Evolutionary conservation across 2,113 vertebrate species (phyloP), one percentile per base, ranked within the genome.

Genomic region (Melanerpes formicivorus): DNA sequence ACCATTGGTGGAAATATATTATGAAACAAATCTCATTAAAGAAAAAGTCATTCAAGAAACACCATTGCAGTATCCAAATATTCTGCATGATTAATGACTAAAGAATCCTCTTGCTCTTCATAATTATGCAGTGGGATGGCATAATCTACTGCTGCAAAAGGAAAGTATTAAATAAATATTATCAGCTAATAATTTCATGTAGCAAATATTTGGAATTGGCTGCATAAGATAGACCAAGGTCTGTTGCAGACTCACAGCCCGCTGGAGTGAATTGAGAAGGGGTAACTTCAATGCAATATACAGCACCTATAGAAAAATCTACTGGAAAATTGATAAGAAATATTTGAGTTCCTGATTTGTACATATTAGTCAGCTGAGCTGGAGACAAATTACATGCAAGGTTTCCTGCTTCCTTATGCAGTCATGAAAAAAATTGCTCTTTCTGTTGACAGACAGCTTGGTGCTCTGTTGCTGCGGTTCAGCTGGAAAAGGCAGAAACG

Each of bases 21-120:
- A 82, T 90, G 84, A 95, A 96, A 82, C 27, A 89, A 87, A 81
- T 82, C n/a, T 84, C 32, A 81, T 87, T 93, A 83, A 76, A 88
- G 54, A 82, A 56, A 80, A 62, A 74, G 63, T 70, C 27, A 50
- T 84, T 88, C 27, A 34, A 58, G 48, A 48, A 84, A 42, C 26
- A 18, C 23, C 73, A 40, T 63, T 65, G 55, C 40, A 42, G 40
- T 56, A 58, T 48, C 55, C 54, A 80, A 54, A 58, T 44, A 66
- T 69, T 87, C 74, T 60, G 8, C 86, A 37, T 64, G 48, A 77
- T 69, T 82, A 79, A 34, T 2, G 14, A 29, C 18, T 78, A 74
- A 84, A 77, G 30, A 29, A 86, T 90, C 18, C 69, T 79, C 46
- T 4, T 29, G 48, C n/a, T 80, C 23, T n/a, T 82, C 75, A 69